Evolutionary conservation across 2,113 vertebrate species (phyloP).

Genomic region (Clarias macrocephalus): DNA sequence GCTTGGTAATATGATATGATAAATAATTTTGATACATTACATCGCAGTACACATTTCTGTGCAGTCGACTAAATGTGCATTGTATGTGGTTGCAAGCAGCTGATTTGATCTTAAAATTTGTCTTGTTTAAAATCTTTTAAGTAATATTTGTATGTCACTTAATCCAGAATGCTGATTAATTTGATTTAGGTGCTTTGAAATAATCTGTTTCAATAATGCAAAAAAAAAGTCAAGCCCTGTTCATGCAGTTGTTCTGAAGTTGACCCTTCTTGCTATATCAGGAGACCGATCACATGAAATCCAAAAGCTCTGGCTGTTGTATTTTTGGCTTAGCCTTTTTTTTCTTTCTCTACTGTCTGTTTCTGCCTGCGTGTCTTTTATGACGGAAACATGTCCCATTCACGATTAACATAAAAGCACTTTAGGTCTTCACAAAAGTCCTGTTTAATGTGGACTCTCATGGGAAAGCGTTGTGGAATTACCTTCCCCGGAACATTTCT

Average conservation of each 20-base stretch:
- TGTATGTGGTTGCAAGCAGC: background rate
- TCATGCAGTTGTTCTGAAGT: background rate
- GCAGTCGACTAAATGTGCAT: too few relatives aligned
- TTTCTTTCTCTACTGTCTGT: background rate
- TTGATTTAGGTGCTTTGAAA: background rate
- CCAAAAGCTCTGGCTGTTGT: background rate
- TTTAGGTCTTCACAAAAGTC: background rate
- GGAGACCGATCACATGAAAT: background rate
- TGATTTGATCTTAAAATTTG: too few relatives aligned
- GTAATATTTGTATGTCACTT: too few relatives aligned
- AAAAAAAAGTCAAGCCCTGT: background rate
- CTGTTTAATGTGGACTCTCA: background rate
- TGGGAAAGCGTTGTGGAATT: background rate
- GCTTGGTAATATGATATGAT: background rate
- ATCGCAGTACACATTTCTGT: background rate
- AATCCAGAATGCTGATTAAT: background rate
- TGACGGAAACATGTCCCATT: background rate
- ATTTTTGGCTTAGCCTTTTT: background rate
- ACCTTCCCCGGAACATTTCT: background rate
- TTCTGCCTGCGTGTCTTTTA: background rate
- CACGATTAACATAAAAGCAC: background rate
- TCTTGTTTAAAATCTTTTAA: too few relatives aligned
- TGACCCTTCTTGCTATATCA: background rate
- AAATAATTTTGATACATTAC: background rate
- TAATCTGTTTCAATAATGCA: background rate